Evolutionary conservation across 2,797 vertebrate genomes (phyloP), one percentile per base, ranked within the genome.

Genomic region (Myripristis murdjan): DNA sequence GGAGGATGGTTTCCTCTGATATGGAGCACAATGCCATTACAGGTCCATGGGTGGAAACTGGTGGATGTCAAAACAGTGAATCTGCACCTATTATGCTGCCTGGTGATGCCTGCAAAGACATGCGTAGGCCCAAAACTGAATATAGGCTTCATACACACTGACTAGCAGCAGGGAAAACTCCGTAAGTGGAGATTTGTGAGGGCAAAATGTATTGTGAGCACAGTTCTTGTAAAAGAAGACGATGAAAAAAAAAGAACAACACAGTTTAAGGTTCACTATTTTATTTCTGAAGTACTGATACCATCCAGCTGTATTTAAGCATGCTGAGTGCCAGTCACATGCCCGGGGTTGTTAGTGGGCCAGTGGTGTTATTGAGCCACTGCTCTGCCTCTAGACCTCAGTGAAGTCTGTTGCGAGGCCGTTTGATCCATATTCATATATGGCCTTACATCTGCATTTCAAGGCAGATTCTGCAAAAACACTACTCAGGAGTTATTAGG

Each of bases 61-160:
- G 33, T 35, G 33, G 33, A 35, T 35, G 33, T 35, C 33, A 35
- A 35, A 35, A 35, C 7, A 11, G 33, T 35, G 33, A 35, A 35
- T 35, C 33, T 35, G 33, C 10, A 35, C 33, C 33, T 35, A 35
- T 35, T 35, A 35, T 35, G 33, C 33, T 9, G 33, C 8, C 33
- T 8, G 33, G 8, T 10, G 33, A 35, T 35, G 33, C 8, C 33
- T 10, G 10, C 33, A 35, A 11, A 35, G 33, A 11, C 28, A 31
- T 35, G 33, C 8, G 33, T 35, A 8, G 46, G 10, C 15, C 41
- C 44, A 51, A 71, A 57, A 53, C 14, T 18, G 15, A 57, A 62
- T 26, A 6, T 16, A 41, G 7, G 46, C 37, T 9, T 53, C 14
- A 60, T 22, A 37, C 33, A 53, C 57, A 47, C 33, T 59, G 24